Base-by-base conservation (phyloP, 1,140 invertebrate genomes). In the Steinernema feltiae region DNA sequence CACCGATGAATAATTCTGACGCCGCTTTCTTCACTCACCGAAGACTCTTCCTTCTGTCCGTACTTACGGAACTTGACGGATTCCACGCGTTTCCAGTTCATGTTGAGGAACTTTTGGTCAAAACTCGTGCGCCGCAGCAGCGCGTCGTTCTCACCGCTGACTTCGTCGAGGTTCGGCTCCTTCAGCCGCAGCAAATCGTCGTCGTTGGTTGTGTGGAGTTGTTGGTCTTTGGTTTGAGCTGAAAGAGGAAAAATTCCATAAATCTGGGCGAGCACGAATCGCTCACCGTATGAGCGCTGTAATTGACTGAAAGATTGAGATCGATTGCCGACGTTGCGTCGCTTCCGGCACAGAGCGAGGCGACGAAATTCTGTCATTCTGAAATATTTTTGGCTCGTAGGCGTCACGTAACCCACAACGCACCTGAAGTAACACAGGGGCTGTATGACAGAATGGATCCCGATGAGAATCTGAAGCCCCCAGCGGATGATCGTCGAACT, bases 291-390 rank as follows among this genome's bases (percentile, higher is more conserved):
- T 24, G 79, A 80, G 32, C 80, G 80, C 48, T 80, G 63, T 70
- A 80, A 72, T 46, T 81, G 79, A 79, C 79, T 81, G 77, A 81
- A 82, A 21, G 79, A 81, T 48, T 81, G 78, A 30, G 79, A 80
- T 32, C 79, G 79, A n/a, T 27, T 27, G 2, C 30, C 24, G 2
- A 78, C 31, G 21, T 80, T 82, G 1, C 48, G 48, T n/a, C 72
- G 77, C 41, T 46, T 27, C 30, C 70, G 71, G 48, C 84, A 86
- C 72, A 84, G 84, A 1, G 84, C 84, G 30, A 85, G 71, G 15
- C 85, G 82, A 29, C 84, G 83, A 74, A 85, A 85, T 71, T 85
- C 84, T 29, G 82, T 85, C 83, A 83, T 83, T 24, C n/a, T n/a
- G n/a, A n/a, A n/a, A n/a, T n/a, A n/a, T n/a, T n/a, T n/a, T n/a